Evolutionary conservation across 2,888 invertebrate species (phyloP), one percentile per base, ranked within the genome.

Genomic region (Patella ulyssiponensis): DNA sequence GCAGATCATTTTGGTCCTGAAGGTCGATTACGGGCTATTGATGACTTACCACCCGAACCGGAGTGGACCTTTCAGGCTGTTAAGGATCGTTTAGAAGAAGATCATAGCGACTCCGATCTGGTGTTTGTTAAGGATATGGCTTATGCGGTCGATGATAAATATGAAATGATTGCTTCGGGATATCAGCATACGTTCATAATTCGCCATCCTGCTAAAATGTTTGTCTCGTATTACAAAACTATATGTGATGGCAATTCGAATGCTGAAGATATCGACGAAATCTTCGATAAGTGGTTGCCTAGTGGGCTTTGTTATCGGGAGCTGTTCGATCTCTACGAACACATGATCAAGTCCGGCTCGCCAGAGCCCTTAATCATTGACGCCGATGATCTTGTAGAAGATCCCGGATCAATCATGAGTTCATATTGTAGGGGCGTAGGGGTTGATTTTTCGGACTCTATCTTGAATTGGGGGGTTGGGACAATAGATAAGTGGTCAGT

Each of bases 51-150:
- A 23, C 20, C 23, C 1, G 64, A 64, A 64, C 9, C 12, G 23
- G 64, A 64, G 4, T 23, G 23, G 20, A 64, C 64, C 20, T 64
- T 64, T 23, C 20, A 15, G 20, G 64, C 20, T 4, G 64, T 64
- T 12, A 20, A 14, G 20, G 23, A 64, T 9, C 20, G 23, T 23
- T 64, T 64, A 64, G 64, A 64, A 23, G 64, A 20, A 20, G 64
- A 15, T 12, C 23, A 23, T 64, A 64, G 11, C 12, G 64, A 64
- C 20, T 23, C 20, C 11, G 12, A 23, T 11, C 20, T 64, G 4
- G 64, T 64, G 20, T 64, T 64, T 64, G 64, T 64, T 20, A 64
- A 64, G 14, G 64, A 64, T 64, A 64, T 64, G 64, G 64, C 20
- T 15, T 64, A 64, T 14, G 64, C 64, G 20, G 64, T 64, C 12